A percentile compares a stretch with the other conserved stretches of the same genome.
phyloP scores from a whole-genome alignment of 2,113 vertebrate genomes.

The Pelecanoides urinatrix region DNA sequence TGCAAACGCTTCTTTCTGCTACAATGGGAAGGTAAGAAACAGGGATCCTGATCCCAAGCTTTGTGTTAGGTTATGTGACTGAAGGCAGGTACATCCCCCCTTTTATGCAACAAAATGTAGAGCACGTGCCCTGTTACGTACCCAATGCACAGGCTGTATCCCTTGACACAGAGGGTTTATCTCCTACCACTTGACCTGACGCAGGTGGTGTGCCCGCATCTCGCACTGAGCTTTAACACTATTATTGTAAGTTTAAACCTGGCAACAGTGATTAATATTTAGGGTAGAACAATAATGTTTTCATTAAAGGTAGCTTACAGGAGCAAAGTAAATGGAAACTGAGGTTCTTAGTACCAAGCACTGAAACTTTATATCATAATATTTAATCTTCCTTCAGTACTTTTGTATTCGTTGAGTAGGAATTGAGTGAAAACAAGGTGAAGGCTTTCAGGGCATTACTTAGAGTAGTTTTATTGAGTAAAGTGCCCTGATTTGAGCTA shows the following conservation, averaged over 20 bases:
- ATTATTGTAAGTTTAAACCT: background rate
- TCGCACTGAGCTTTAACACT: background rate
- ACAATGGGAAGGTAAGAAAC: background rate
- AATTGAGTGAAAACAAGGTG: background rate
- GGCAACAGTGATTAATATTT: background rate
- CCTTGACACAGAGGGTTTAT: background rate
- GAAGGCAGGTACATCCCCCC: background rate
- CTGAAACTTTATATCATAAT: background rate
- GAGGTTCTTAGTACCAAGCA: background rate
- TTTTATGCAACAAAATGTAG: background rate
- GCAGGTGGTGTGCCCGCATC: background rate
- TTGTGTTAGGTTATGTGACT: background rate
- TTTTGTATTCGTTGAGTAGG: background rate
- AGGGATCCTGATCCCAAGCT: background rate
- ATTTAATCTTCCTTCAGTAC: background rate
- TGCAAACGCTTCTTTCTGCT: background rate
- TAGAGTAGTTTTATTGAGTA: background rate
- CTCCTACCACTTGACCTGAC: background rate
- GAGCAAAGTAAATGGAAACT: background rate
- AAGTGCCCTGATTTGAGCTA: background rate
- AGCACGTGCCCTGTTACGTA: rapidly evolving
- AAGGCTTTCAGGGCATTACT: background rate
- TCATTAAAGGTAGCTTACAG: background rate
- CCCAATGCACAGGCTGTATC: background rate
- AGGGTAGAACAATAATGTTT: background rate